These are phyloP conservation scores for Meriones psammophilus DNA, from an alignment of 2,797 vertebrate genomes.

Conservation along the genomic window DNA sequence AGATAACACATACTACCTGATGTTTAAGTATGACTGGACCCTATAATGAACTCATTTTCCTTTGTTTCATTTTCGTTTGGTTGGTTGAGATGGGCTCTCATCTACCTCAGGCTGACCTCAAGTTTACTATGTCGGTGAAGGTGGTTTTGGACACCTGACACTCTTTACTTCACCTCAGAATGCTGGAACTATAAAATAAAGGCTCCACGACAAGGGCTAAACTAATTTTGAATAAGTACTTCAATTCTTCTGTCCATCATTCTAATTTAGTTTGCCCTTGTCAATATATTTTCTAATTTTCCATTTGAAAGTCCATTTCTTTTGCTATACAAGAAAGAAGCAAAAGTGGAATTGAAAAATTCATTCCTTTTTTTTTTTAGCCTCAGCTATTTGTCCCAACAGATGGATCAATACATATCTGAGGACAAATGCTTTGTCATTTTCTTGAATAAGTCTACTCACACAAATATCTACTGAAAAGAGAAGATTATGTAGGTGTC, in stretches of 20 bases:
- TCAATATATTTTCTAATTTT: not conserved
- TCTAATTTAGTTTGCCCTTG: not conserved
- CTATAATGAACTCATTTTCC: not conserved
- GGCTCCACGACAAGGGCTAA: not conserved
- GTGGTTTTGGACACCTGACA: not conserved
- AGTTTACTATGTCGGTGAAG: not conserved
- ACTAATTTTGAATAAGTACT: conserved; percentile 2
- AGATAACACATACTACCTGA: not conserved
- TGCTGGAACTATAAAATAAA: not conserved
- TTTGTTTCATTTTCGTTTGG: not conserved
- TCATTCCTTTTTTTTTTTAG: not conserved
- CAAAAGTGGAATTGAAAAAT: not conserved
- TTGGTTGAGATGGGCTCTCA: not conserved
- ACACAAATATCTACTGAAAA: not conserved
- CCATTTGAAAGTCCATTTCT: not conserved
- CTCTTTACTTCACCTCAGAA: not conserved
- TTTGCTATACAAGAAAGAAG: not conserved
- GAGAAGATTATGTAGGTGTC: not conserved
- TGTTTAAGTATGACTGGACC: not conserved
- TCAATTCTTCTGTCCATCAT: not conserved
- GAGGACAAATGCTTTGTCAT: not conserved
- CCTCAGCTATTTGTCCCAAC: not conserved
- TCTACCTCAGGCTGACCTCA: not conserved
- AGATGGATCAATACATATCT: not conserved
- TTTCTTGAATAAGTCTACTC: not conserved